These are phyloP conservation scores for Copidosoma aretas DNA, from an alignment of 2,888 invertebrate genomes.

Conservation along the genomic window DNA sequence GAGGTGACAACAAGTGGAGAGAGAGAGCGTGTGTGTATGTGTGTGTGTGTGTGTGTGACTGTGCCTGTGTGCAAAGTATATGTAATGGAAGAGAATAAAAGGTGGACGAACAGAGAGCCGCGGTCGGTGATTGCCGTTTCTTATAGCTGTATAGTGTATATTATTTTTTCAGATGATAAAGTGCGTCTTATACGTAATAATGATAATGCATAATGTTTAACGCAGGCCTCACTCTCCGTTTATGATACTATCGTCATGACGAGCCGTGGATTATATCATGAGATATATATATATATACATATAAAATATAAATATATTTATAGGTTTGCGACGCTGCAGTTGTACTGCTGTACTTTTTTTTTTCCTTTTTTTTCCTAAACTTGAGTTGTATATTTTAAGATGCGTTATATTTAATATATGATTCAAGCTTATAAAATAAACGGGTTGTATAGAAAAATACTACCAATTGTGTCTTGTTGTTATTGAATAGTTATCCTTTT, in stretches of 20 bases:
- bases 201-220: not conserved
- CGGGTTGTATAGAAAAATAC: constrained; percentile 56
- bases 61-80: not conserved
- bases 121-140: constrained; percentile 18
- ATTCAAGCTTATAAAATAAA: constrained; percentile 59
- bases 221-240: too few relatives aligned
- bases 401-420: constrained; percentile 58
- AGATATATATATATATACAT: too few relatives aligned
- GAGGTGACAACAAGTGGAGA: not conserved
- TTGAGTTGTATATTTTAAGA: constrained; percentile 57
- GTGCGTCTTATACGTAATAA: constrained; percentile 39
- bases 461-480: constrained; percentile 22
- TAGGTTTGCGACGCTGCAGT: constrained; percentile 2
- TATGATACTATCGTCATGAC: too few relatives aligned
- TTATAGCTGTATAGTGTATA: constrained; percentile 50
- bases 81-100: not conserved
- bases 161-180: constrained; percentile 41
- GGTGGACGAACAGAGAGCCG: not conserved
- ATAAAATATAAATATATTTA: too few relatives aligned
- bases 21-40: not conserved
- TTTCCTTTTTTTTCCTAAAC: constrained; percentile 51
- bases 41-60: not conserved
- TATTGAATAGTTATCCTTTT: too few relatives aligned
- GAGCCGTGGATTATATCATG: too few relatives aligned
- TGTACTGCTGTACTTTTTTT: constrained; percentile 43